Evolutionary conservation across 2,888 invertebrate genomes (phyloP), one percentile per base, ranked within the genome.

Genomic region (Cheilosia scutellata): DNA sequence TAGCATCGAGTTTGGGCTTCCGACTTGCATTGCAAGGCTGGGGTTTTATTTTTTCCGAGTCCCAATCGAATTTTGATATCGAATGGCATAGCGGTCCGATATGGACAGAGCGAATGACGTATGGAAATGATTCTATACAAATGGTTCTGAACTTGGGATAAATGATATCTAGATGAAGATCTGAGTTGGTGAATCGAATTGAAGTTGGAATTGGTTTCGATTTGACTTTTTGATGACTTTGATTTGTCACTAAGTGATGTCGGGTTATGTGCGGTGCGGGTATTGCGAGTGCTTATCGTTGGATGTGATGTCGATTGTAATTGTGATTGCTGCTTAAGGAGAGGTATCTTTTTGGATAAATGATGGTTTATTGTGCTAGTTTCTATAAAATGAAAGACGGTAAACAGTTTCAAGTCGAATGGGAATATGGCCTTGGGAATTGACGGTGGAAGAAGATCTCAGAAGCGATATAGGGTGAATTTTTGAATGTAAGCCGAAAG

Each of bases 81-180:
- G 53, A 63, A 68, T 83, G 51, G 57, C 68, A 77, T 62, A 74
- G 74, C 74, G 16, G 80, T 47, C 55, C 44, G 20, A 53, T n/a
- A n/a, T 53, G 29, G 44, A 62, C 29, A 57, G 16, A 6, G 44
- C 27, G n/a, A 47, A 31, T 37, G 66, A 7, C 31, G 4, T 49
- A 33, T 9, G 9, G 7, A 2, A 70, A 78, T 62, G 71, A 78
- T 55, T 71, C 44, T 58, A n/a, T n/a, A 49, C 66, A 68, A 83
- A 83, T 75, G 84, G 75, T 53, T 84, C 66, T 75, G 79, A 80
- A 84, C 75, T 84, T 75, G 63, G 78, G 79, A 79, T 74, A 84
- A 79, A 84, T 84, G 80, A 66, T 79, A 75, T 71, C 75, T 29
- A 79, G 84, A 84, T 84, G 70, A 75, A 27, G 71, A 84, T 84